A percentile compares a stretch with the other conserved stretches of the same genome.
These are phyloP conservation scores for zebrafish (Danio rerio) DNA, from an alignment of 2,113 vertebrate species.

Conservation along the genomic window DNA sequence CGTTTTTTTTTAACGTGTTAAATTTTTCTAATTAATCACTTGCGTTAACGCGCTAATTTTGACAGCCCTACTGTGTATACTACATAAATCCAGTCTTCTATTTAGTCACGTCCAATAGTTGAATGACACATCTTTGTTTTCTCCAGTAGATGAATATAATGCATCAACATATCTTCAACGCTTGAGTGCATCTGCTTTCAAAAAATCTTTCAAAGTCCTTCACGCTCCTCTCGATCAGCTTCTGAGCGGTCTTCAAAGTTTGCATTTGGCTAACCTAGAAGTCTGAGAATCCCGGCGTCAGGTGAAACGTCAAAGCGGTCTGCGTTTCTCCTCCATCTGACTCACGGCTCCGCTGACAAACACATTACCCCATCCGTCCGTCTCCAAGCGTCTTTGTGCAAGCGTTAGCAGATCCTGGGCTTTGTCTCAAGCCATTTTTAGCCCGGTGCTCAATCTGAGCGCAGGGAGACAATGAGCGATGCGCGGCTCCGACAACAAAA, in stretches of 20 bases:
- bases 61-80: too few relatives aligned
- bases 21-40: too few relatives aligned
- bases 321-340: constrained; percentile 60
- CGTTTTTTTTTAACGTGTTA: too few relatives aligned
- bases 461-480: constrained; percentile 36
- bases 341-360: constrained; percentile 64
- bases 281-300: constrained; percentile 14
- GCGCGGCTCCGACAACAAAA: not conserved
- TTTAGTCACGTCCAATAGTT: too few relatives aligned
- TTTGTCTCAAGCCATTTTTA: constrained; percentile 47
- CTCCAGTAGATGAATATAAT: too few relatives aligned
- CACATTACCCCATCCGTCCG: constrained; percentile 65
- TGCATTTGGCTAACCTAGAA: constrained; percentile 37
- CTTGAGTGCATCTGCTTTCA: too few relatives aligned
- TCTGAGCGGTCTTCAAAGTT: constrained; percentile 38
- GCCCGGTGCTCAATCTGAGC: not conserved
- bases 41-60: too few relatives aligned
- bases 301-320: not conserved
- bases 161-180: too few relatives aligned
- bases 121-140: too few relatives aligned
- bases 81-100: too few relatives aligned
- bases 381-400: constrained; percentile 60
- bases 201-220: too few relatives aligned
- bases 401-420: constrained; percentile 54
- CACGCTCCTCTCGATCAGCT: not conserved